phyloP scores from a whole-genome alignment of 2,113 vertebrate species.

The Connochaetes taurinus region DNA sequence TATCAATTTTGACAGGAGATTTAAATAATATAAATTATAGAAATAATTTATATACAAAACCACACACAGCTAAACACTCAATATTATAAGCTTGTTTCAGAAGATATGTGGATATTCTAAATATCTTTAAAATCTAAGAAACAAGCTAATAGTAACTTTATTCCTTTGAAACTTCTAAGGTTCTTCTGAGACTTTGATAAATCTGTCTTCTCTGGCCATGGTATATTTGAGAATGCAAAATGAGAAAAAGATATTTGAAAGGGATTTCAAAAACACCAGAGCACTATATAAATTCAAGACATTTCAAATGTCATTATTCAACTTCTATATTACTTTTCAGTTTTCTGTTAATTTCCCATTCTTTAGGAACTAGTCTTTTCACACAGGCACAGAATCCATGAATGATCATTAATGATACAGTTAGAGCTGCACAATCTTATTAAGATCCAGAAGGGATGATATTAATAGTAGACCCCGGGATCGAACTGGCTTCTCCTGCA shows the following conservation, averaged over 20 bases:
- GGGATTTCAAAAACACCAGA: not conserved
- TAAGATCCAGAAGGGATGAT: not conserved
- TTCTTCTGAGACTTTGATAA: not conserved
- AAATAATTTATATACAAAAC: not conserved
- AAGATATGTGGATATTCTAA: not conserved
- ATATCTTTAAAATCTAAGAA: not conserved
- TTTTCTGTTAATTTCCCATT: not conserved
- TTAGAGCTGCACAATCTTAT: not conserved
- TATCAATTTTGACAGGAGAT: not conserved
- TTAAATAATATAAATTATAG: not conserved
- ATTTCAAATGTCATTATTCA: not conserved
- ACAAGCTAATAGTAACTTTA: not conserved
- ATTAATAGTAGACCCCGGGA: not conserved
- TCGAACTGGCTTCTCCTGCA: not conserved
- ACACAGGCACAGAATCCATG: not conserved
- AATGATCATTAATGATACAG: not conserved
- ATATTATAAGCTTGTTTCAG: not conserved
- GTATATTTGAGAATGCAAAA: not conserved
- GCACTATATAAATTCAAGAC: not conserved
- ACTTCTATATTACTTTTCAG: not conserved
- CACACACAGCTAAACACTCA: not conserved
- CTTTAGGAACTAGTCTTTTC: not conserved
- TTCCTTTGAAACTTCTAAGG: not conserved
- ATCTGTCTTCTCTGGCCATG: not conserved
- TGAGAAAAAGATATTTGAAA: not conserved